These are phyloP conservation scores for Caiman crocodilus DNA, from an alignment of 2,797 vertebrate genomes.

Conservation along the genomic window DNA sequence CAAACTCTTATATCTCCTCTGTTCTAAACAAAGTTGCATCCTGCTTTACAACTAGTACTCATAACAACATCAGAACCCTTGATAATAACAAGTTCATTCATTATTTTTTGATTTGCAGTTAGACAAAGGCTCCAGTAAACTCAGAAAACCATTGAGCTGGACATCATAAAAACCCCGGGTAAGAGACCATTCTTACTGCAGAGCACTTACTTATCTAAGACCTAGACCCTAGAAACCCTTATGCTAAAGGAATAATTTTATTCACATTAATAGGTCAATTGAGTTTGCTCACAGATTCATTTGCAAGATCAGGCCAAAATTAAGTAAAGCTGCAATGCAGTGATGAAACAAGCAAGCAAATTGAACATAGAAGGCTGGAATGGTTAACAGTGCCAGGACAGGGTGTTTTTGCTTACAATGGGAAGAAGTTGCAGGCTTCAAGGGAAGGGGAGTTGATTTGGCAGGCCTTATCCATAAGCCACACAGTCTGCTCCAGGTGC, in stretches of 20 bases:
- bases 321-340: not conserved
- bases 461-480: too few species aligned
- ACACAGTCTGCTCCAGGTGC: not conserved
- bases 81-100: not conserved
- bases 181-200: not conserved
- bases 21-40: not conserved
- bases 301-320: slow-evolving; percentile 5
- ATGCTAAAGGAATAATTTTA: not conserved
- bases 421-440: not conserved
- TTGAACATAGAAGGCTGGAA: not conserved
- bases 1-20: slow-evolving; percentile 8
- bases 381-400: not conserved
- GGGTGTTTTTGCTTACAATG: not conserved
- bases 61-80: not conserved
- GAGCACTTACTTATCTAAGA: not conserved
- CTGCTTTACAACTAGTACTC: not conserved
- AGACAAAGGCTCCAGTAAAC: not conserved
- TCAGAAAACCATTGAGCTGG: not conserved
- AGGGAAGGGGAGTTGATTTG: not conserved
- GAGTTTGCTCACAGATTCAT: not conserved
- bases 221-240: not conserved
- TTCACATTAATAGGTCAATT: not conserved
- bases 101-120: not conserved
- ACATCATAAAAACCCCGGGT: not conserved
- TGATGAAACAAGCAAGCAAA: not conserved